Conservation (phyloP, 2,888 invertebrate species). For the Scaptomyza cyrtandrae region DNA sequence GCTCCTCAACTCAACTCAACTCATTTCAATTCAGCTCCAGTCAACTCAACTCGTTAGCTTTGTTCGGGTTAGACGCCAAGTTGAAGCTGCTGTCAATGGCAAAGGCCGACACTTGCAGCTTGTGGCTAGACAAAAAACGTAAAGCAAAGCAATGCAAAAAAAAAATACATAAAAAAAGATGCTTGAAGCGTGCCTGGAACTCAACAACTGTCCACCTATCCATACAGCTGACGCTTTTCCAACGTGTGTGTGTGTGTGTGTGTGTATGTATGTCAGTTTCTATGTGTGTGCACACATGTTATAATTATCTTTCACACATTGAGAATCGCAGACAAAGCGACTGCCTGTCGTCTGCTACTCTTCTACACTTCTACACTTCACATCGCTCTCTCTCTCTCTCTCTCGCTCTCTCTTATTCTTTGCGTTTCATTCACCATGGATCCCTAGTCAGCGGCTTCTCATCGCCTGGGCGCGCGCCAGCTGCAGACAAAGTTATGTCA, state of each 20-base stretch:
- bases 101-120: conserved; percentile 50
- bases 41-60: conserved; percentile 19
- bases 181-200: conserved; percentile 13
- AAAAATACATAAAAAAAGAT: neutral
- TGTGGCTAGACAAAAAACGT: conserved; percentile 44
- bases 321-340: conserved; percentile 60
- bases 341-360: conserved; percentile 50
- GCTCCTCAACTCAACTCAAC: conserved; percentile 8
- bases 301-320: conserved; percentile 76
- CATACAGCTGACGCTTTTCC: conserved; percentile 1
- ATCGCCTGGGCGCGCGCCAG: conserved; percentile 57
- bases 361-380: neutral
- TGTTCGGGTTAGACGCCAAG: conserved; percentile 30
- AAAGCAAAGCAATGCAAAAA: neutral
- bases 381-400: neutral
- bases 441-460: conserved; percentile 24
- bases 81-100: conserved; percentile 67
- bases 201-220: conserved; percentile 19
- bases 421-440: neutral
- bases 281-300: conserved; percentile 60
- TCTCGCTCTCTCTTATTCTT: neutral
- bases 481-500: conserved; percentile 77
- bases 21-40: too few relatives aligned
- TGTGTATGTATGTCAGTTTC: too few relatives aligned
- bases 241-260: conserved; percentile 15